A percentile compares a stretch with the other conserved stretches of the same genome.
Evolutionary conservation across 1,140 invertebrate species (phyloP).

Genomic region (Drosophila lowei): DNA sequence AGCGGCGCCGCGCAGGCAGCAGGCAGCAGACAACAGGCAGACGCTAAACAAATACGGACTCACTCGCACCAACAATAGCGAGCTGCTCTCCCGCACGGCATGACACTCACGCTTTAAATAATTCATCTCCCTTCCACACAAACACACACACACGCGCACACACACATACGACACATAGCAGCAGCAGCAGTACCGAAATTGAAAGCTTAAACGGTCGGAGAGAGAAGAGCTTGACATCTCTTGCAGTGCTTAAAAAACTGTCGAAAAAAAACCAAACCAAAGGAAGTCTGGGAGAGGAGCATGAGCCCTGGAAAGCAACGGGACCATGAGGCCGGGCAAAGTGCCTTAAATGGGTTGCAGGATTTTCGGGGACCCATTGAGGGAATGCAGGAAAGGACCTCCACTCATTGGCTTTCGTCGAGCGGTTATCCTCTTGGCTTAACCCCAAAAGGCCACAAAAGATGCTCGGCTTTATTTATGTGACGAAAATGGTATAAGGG

Average conservation of each 20-base stretch:
- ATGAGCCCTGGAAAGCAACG: conserved; percentile 1
- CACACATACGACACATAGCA: conserved; percentile 6
- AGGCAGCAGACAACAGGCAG: conserved; percentile 64
- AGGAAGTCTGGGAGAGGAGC: background rate
- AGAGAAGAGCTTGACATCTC: conserved; percentile 45
- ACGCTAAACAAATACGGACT: conserved; percentile 63
- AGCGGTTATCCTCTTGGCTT: conserved; percentile 56
- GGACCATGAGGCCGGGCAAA: conserved; percentile 34
- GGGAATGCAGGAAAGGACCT: conserved; percentile 13
- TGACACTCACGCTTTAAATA: conserved; percentile 53
- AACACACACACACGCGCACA: background rate
- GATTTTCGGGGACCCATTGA: conserved; percentile 25
- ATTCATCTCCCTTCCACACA: conserved; percentile 48
- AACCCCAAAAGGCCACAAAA: conserved; percentile 68
- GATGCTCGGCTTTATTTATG: conserved; percentile 75
- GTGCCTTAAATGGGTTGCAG: conserved; percentile 58
- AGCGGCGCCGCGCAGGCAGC: conserved; percentile 16
- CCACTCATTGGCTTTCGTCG: conserved; percentile 58
- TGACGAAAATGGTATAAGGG: conserved; percentile 40
- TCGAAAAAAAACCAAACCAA: conserved; percentile 22
- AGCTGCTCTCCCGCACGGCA: conserved; percentile 20
- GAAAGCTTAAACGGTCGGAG: conserved; percentile 59
- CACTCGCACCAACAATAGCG: conserved; percentile 35
- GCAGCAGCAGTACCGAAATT: conserved; percentile 50
- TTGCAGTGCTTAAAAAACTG: conserved; percentile 49